Percentiles rank a stretch among this genome's conserved stretches.
These are phyloP conservation scores for Crax fasciolata DNA, from an alignment of 2,797 vertebrate species.

Conservation along the genomic window DNA sequence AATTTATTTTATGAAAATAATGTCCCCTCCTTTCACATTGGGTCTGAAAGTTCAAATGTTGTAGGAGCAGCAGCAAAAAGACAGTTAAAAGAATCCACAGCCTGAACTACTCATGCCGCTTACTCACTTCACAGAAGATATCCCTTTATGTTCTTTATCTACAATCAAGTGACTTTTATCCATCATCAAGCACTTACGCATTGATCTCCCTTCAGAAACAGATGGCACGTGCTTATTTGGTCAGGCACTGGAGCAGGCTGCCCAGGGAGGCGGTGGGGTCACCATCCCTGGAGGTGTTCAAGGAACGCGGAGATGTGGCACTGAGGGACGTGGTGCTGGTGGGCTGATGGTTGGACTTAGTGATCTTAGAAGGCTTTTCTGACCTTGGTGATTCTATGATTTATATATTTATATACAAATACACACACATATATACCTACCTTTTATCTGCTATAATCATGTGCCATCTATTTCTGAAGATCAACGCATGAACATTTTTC, in stretches of 20 bases:
- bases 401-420: neutral
- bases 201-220: neutral
- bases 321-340: neutral
- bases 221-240: neutral
- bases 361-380: neutral
- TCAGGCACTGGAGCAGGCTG: neutral
- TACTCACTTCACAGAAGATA: neutral
- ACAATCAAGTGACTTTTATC: neutral
- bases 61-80: neutral
- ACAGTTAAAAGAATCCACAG: neutral
- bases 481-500: neutral
- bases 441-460: neutral
- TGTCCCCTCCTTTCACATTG: neutral
- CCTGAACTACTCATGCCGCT: neutral
- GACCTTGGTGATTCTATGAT: neutral
- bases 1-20: neutral
- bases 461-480: neutral
- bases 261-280: neutral
- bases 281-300: neutral
- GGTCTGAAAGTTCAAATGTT: neutral
- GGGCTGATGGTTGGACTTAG: neutral
- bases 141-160: neutral
- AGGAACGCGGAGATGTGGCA: neutral
- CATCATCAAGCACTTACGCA: neutral
- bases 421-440: neutral